Conservation (phyloP, 2,797 vertebrate genomes). For the Buphagus erythrorhynchus region DNA sequence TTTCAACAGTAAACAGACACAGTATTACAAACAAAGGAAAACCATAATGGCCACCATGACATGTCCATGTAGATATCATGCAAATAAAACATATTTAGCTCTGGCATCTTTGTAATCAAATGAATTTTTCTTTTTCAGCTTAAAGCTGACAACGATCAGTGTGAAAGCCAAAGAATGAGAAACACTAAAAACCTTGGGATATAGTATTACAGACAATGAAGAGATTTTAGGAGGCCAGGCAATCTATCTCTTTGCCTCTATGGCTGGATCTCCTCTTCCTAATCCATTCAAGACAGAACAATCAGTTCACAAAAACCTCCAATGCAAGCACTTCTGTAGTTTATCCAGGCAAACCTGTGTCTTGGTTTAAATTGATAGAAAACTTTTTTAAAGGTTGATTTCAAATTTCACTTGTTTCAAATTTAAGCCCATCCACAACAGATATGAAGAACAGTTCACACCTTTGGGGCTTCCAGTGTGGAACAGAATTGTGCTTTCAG, state of each 20-base stretch:
- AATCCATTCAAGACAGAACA: neutral
- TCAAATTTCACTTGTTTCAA: neutral
- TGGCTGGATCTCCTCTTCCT: neutral
- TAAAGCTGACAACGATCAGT: neutral
- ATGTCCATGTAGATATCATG: neutral
- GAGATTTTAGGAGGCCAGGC: neutral
- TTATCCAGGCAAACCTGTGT: neutral
- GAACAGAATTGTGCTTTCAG: neutral
- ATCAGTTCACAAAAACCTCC: neutral
- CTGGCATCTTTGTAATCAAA: neutral
- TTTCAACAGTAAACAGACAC: neutral
- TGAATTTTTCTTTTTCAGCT: neutral
- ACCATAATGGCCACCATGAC: neutral
- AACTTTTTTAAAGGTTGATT: neutral
- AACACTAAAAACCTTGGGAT: neutral
- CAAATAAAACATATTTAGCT: neutral
- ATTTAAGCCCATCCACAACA: neutral
- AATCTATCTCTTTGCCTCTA: neutral
- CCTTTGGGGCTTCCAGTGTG: fast-evolving
- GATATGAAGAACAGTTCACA: neutral
- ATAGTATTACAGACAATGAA: neutral
- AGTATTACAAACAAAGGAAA: neutral
- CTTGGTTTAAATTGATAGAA: neutral
- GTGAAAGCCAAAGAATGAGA: neutral
- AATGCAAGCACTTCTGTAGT: neutral